Evolutionary conservation across 2,888 invertebrate genomes (phyloP), one percentile per base, ranked within the genome.

Genomic region (Callyntrura guangdongensis): DNA sequence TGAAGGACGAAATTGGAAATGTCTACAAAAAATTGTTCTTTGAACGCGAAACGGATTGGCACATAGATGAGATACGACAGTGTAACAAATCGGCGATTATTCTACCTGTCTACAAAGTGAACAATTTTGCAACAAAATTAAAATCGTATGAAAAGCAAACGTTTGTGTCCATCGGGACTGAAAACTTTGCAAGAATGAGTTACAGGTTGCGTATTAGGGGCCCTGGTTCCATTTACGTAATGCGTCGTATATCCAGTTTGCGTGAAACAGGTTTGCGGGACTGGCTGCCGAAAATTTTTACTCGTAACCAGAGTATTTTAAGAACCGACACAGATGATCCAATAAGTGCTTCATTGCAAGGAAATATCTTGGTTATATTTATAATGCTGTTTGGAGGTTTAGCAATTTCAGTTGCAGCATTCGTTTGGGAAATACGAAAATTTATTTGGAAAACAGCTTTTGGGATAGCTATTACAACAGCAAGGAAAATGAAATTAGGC

Each of bases 331-430:
- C 3, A 1, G 53, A 53, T 5, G 5, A 11, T 9, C 53, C 53
- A 53, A 1, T 1, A 53, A 53, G 53, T 9, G 53, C 53, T 14
- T 14, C 11, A 59, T 17, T 59, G 11, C 17, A 6, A 2, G 59
- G 59, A 8, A 59, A 59, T 59, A 17, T 59, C 8, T n/a, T 59
- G 8, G 9, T 59, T 1, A 59, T 59, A 17, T 59, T 59, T 17
- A 9, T 17, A 59, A 8, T 59, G 1, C 20, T 59, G 2, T 1
- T 20, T 17, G 11, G 14, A 17, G 59, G 59, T n/a, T 95, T 96
- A 53, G 53, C 95, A n/a, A n/a, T n/a, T n/a, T n/a, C n/a, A n/a
- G n/a, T n/a, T n/a, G n/a, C n/a, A n/a, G n/a, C n/a, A n/a, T n/a
- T n/a, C n/a, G n/a, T n/a, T n/a, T n/a, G n/a, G n/a, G n/a, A n/a